These are phyloP conservation scores for Tragelaphus scriptus DNA, from an alignment of 2,113 vertebrate species.

Conservation along the genomic window DNA sequence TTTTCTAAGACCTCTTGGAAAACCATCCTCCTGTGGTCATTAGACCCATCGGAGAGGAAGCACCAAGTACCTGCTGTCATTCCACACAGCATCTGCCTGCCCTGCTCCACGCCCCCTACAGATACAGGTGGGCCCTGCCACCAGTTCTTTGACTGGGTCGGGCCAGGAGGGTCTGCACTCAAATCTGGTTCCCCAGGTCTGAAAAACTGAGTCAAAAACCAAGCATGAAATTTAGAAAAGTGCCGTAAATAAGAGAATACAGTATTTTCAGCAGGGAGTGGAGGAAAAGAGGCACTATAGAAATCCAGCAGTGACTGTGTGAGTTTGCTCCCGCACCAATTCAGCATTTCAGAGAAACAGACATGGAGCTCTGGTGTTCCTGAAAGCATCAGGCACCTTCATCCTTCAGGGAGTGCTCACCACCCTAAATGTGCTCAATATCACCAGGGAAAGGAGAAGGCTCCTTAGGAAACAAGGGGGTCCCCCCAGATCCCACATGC, in stretches of 20 bases:
- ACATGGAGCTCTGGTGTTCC: background rate
- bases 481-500: background rate
- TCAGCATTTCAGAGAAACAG: background rate
- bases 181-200: background rate
- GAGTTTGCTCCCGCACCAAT: background rate
- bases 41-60: background rate
- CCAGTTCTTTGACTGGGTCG: background rate
- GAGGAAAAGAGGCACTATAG: background rate
- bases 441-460: background rate
- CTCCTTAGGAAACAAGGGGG: background rate
- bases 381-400: too few relatives aligned
- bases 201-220: conserved; percentile 60
- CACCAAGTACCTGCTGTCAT: too few relatives aligned
- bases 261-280: background rate
- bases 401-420: background rate
- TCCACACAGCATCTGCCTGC: background rate
- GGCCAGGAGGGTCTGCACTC: background rate
- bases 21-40: background rate
- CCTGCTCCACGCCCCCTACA: background rate
- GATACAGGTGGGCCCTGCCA: too few relatives aligned
- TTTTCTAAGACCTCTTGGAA: background rate
- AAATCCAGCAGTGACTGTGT: background rate
- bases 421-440: background rate
- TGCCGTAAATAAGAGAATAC: conserved; percentile 36
- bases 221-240: conserved; percentile 50